phyloP scores from a whole-genome alignment of 2,113 vertebrate species.

The Lamprotornis superbus region DNA sequence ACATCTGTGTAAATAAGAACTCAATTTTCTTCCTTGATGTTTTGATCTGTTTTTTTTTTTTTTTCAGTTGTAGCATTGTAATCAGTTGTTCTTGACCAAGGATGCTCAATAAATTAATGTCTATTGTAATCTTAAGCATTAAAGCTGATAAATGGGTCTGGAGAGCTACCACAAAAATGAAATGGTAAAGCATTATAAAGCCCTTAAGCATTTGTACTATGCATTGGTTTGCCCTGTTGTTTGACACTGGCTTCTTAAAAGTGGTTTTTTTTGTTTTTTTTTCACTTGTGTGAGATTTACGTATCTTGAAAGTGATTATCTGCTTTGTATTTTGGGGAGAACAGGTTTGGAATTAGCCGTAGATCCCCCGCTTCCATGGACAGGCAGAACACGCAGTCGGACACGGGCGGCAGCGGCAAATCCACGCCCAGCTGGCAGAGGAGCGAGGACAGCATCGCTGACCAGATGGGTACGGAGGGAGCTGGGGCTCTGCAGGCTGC shows the following conservation, averaged over 20 bases:
- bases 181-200: background rate
- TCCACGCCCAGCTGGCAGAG: constrained; percentile 86
- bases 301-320: background rate
- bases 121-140: background rate
- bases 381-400: constrained; percentile 81
- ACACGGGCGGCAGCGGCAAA: constrained; percentile 80
- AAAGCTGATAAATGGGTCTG: background rate
- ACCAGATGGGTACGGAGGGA: constrained; percentile 77
- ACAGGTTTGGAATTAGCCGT: constrained; percentile 89
- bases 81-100: background rate
- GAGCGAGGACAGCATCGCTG: constrained; percentile 78
- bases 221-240: background rate
- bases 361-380: constrained; percentile 85
- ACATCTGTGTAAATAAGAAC: background rate
- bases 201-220: background rate
- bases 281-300: background rate
- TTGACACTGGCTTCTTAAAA: background rate
- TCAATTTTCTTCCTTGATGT: background rate
- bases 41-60: background rate
- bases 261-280: background rate
- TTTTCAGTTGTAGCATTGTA: background rate
- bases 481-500: background rate
- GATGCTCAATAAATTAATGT: background rate
- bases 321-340: constrained; percentile 53
- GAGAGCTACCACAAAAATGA: background rate